Evolutionary conservation across 1,140 invertebrate species (phyloP), one percentile per base, ranked within the genome.

Genomic region (Hesperophylax magnus): DNA sequence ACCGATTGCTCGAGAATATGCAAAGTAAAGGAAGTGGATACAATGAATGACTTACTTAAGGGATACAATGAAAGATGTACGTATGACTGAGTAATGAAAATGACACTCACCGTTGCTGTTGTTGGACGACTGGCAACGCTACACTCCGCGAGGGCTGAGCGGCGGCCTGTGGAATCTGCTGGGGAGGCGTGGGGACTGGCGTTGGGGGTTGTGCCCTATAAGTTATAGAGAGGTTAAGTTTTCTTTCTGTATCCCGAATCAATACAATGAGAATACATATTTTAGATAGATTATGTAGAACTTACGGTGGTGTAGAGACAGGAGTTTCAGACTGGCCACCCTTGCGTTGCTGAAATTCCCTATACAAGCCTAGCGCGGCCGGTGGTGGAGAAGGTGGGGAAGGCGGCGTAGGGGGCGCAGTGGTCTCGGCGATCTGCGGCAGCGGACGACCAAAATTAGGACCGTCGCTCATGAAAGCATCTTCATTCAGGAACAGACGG

Each of bases 401-500:
- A 17, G 63, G 63, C 6, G 63, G 63, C 7, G 63, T 31, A 1
- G 69, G 69, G n/a, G 47, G 34, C 18, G 69, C 47, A 3, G 69
- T 34, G n/a, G 56, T 18, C 78, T 89, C 87, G 1, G 87, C 87
- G 24, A 87, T 87, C 31, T 88, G 85, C 72, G 88, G 88, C 69
- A 88, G 78, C n/a, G 87, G 86, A 72, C 89, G 88, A 53, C 89
- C 84, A 4, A 86, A 81, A 24, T 88, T 88, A 14, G 39, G 39
- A 14, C 39, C 39, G 61, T 85, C 87, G 31, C 93, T 94, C 6
- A 93, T 87, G 86, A 94, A 94, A 17, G 94, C 93, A 72, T 94
- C 93, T 86, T 94, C 93, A 84, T 94, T 95, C 86, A 96, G 95
- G 85, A 98, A 98, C 7, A 98, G 88, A 85, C 96, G 92, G 87